These are phyloP conservation scores for Poecilia latipinna DNA, from an alignment of 2,113 vertebrate species.

Conservation along the genomic window DNA sequence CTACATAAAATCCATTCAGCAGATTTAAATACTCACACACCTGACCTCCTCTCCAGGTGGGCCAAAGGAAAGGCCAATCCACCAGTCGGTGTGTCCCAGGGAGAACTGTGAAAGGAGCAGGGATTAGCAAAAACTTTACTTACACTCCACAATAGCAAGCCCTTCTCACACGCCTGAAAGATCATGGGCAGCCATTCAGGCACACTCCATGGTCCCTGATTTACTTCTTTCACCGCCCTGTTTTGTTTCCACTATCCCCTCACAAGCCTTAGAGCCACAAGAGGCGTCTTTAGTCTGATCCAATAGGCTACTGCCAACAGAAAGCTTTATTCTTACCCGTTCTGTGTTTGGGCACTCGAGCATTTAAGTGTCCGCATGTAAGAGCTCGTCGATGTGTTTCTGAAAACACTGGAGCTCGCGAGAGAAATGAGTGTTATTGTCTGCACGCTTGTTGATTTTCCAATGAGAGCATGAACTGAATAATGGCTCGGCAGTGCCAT, in stretches of 20 bases:
- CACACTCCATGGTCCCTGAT: conserved; percentile 23
- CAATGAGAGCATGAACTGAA: conserved; percentile 12
- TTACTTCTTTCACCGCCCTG: conserved; percentile 26
- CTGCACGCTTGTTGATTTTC: conserved; percentile 27
- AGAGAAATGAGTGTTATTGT: conserved; percentile 33
- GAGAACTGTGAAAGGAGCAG: conserved; percentile 74
- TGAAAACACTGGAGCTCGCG: conserved; percentile 46
- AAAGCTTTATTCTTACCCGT: neutral
- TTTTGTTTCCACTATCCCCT: conserved; percentile 57
- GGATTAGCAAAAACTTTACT: conserved; percentile 23
- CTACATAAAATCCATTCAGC: neutral
- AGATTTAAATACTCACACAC: conserved; percentile 71
- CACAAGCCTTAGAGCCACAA: conserved; percentile 34
- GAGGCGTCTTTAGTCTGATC: conserved; percentile 37
- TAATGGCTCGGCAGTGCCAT: conserved; percentile 1
- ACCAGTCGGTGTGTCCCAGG: conserved; percentile 83
- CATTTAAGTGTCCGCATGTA: conserved; percentile 28
- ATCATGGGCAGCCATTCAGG: conserved; percentile 41
- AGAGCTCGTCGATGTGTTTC: conserved; percentile 26
- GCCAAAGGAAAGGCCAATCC: conserved; percentile 86
- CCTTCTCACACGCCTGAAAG: conserved; percentile 13
- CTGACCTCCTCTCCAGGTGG: conserved; percentile 76
- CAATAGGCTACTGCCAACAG: conserved; percentile 18
- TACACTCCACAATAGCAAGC: neutral
- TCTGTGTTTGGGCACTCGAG: conserved; percentile 31